phyloP scores from a whole-genome alignment of 92 coral and sea anemone species.

The Actinernus sp. region DNA sequence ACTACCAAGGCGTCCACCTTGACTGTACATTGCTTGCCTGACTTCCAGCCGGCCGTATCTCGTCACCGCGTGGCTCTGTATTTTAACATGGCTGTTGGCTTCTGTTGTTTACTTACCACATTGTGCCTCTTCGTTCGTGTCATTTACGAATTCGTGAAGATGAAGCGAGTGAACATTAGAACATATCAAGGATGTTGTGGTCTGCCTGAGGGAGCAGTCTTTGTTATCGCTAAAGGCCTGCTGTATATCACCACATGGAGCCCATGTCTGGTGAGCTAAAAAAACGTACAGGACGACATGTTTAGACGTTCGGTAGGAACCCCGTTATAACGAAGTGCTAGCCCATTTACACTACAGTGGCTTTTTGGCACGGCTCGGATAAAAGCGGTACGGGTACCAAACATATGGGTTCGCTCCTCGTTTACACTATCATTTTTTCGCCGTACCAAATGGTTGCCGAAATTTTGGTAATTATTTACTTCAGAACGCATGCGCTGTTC shows the following conservation, averaged over 20 bases:
- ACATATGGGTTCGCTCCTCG: too few relatives aligned
- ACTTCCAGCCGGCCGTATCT: not conserved
- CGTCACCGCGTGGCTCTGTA: not conserved
- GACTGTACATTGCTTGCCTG: not conserved
- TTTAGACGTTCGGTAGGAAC: too few relatives aligned
- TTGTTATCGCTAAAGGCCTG: not conserved
- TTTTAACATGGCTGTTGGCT: not conserved
- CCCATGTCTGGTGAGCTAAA: not conserved
- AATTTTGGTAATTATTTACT: too few relatives aligned
- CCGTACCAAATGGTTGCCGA: too few relatives aligned
- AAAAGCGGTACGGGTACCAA: too few relatives aligned
- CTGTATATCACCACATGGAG: constrained; percentile 2
- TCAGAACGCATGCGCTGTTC: too few relatives aligned
- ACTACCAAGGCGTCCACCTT: not conserved
- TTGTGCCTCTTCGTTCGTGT: not conserved
- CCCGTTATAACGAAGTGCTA: too few relatives aligned
- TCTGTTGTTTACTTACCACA: not conserved
- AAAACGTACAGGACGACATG: too few relatives aligned
- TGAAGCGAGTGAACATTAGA: not conserved
- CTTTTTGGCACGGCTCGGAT: too few relatives aligned
- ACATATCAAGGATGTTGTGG: constrained; percentile 1
- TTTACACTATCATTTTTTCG: too few relatives aligned
- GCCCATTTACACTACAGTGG: too few relatives aligned
- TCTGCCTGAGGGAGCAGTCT: not conserved
- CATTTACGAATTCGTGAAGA: not conserved